Base-by-base conservation (phyloP, 2,888 invertebrate genomes). In the Malacosoma neustria region DNA sequence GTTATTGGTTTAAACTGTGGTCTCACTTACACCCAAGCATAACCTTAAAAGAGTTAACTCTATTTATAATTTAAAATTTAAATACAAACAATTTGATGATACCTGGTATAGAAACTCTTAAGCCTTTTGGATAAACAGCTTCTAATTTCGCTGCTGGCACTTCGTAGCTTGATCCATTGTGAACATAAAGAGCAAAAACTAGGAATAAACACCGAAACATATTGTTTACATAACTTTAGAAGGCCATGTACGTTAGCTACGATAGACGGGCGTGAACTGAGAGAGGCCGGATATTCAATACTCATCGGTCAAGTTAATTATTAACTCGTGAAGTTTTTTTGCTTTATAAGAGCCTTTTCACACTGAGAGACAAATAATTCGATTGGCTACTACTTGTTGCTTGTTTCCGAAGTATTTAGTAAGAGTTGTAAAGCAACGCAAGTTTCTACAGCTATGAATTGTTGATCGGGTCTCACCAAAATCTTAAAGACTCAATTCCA, bases 21-120 rank as follows among this genome's bases (percentile, higher is more conserved):
- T n/a, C n/a, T n/a, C n/a, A n/a, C n/a, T n/a, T n/a, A n/a, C n/a
- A n/a, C n/a, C n/a, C n/a, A n/a, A n/a, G n/a, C n/a, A n/a, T n/a
- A n/a, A n/a, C n/a, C n/a, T n/a, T n/a, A n/a, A n/a, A n/a, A n/a
- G n/a, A n/a, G n/a, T n/a, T n/a, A n/a, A n/a, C n/a, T n/a, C n/a
- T n/a, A n/a, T n/a, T n/a, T n/a, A n/a, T n/a, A n/a, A n/a, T n/a
- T n/a, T n/a, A n/a, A n/a, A n/a, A n/a, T n/a, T n/a, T n/a, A n/a
- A n/a, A n/a, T n/a, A n/a, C n/a, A n/a, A n/a, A n/a, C n/a, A n/a
- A n/a, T n/a, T n/a, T n/a, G n/a, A n/a, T n/a, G n/a, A 43, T 62
- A 90, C 91, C 88, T 57, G 90, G 89, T 46, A 91, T 72, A 0
- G 90, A 90, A 4, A 90, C 88, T 29, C 87, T 72, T 0, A 91